Evolutionary conservation across 2,797 vertebrate species (phyloP).

Genomic region (Rousettus madagascariensis): DNA sequence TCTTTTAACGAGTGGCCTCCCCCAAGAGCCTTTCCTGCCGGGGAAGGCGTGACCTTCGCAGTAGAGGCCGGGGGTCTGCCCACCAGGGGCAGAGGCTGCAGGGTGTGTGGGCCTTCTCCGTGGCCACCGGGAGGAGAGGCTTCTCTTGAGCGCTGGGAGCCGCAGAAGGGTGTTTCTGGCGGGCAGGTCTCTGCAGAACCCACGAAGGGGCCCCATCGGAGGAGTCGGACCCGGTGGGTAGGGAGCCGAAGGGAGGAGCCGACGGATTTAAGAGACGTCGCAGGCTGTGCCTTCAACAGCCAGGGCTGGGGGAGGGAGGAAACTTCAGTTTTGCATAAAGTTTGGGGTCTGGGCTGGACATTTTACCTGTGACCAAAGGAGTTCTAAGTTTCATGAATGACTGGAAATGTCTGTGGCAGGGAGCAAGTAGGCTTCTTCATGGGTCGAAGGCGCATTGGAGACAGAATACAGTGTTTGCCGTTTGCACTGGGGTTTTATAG

Average conservation of each 20-base stretch:
- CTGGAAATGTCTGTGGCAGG: not conserved
- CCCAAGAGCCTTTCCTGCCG: not conserved
- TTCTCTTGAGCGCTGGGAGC: not conserved
- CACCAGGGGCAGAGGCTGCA: not conserved
- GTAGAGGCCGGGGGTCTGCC: not conserved
- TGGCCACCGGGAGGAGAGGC: not conserved
- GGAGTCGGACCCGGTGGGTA: not conserved
- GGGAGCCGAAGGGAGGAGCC: not conserved
- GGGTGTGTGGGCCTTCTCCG: not conserved
- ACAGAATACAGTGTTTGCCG: not conserved
- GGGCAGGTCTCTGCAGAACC: not conserved
- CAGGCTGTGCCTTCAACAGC: not conserved
- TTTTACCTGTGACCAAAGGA: not conserved
- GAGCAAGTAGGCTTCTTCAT: not conserved
- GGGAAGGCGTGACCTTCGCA: not conserved
- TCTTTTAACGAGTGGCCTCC: not conserved
- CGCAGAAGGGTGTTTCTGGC: not conserved
- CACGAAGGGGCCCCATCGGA: not conserved
- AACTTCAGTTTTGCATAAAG: not conserved
- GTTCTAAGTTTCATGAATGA: not conserved
- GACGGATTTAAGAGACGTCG: not conserved
- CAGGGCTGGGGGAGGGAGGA: not conserved
- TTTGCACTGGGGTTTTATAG: not conserved
- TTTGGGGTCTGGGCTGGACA: not conserved
- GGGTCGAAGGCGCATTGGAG: not conserved